Evolutionary conservation across 35 echinoderm and acorn worm species (phyloP).

Genomic region (Lytechinus pictus): DNA sequence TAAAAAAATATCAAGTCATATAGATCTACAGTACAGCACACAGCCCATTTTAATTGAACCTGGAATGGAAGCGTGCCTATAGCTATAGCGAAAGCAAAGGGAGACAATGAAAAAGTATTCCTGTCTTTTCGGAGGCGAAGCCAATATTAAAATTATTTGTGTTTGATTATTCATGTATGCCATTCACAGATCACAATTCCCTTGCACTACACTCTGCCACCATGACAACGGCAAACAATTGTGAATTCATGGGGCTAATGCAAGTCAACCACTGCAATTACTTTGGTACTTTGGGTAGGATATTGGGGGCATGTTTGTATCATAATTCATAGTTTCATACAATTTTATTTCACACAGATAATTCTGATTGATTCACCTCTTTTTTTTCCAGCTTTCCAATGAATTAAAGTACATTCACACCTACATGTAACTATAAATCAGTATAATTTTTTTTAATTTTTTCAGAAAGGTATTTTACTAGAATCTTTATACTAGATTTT

Average conservation of each 20-base stretch:
- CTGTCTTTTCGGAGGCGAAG: neutral
- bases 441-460: too few relatives aligned
- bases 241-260: neutral
- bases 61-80: neutral
- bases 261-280: neutral
- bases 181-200: neutral
- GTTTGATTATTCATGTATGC: neutral
- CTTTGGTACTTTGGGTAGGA: neutral
- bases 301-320: neutral
- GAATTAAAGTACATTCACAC: too few relatives aligned
- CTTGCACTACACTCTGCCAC: neutral
- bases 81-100: neutral
- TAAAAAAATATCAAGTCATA: neutral
- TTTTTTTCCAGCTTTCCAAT: too few relatives aligned
- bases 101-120: neutral
- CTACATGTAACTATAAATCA: too few relatives aligned
- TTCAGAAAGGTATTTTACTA: too few relatives aligned
- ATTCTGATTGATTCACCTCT: neutral
- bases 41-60: neutral
- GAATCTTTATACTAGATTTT: too few relatives aligned
- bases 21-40: neutral
- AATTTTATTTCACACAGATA: neutral
- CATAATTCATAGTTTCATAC: too few relatives aligned
- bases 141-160: neutral
- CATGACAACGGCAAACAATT: neutral